Base-by-base conservation (phyloP, 2,888 invertebrate species). In the Drosophila borealis region DNA sequence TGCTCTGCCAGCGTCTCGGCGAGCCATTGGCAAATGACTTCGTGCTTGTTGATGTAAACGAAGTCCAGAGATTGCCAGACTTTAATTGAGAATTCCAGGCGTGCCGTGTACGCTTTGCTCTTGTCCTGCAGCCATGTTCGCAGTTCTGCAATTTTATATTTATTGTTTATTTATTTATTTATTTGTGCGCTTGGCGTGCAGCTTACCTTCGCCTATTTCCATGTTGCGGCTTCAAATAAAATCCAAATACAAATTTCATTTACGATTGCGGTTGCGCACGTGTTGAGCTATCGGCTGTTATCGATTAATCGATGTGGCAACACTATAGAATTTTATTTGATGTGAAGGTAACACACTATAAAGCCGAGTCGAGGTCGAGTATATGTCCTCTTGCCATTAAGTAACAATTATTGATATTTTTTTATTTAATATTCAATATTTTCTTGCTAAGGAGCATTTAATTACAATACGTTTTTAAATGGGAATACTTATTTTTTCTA, bases 1-100 rank as follows among this genome's bases (percentile, higher is more conserved):
- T 34, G 5, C 11, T 11, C 17, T 54, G 9, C 62, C 3, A 81
- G 21, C 2, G 72, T 61, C 0, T 62, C 29, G 1, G 59, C 61
- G 9, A 92, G 72, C 92, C 92, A 92, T 17, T 84, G 63, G 3
- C 91, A 67, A 5, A 92, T 72, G 5, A 89, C 74, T 67, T 92
- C 91, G 54, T 92, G 90, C 81, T 92, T 92, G 37, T 74, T 83
- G 10, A 83, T 56, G 36, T 91, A 72, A 1, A 80, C 74, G 36
- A 92, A 91, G 51, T 92, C 92, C 0, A 89, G 75, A 0, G 92
- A 91, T 65, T 91, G 90, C 91, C 92, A 92, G 9, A 91, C 89
- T 72, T 91, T 92, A 2, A 91, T 78, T 0, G 90, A 91, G 62
- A 92, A 92, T 34, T 81, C 80, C 1, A 92, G 53, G 55, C 90